Evolutionary conservation across 2,888 invertebrate species (phyloP), one percentile per base, ranked within the genome.

Genomic region (Cyaniris semiargus): DNA sequence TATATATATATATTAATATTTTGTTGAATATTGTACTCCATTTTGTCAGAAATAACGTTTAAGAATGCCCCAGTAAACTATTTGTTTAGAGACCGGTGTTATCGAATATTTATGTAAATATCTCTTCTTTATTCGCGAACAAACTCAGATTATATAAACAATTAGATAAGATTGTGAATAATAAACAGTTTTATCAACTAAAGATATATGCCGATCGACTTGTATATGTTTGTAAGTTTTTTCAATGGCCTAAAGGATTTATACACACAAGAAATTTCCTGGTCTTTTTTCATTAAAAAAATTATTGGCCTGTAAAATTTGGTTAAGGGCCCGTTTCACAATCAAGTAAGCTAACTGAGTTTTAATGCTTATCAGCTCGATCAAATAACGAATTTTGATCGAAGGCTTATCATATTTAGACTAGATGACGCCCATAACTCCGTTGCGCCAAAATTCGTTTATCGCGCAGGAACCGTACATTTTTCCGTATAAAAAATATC

Each of bases 51-150:
- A 72, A 72, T 72, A 38, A 48, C 21, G 48, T 72, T 66, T 5
- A 7, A 48, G 48, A 53, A 23, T 53, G 74, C 6, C 74, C 74
- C 74, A 74, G 48, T 74, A 53, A 74, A 74, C 74, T 74, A 74
- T 74, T 53, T 53, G 53, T 15, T n/a, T 27, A 13, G 27, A 53
- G 53, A 74, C 74, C 53, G 53, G 53, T 60, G 76, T 79, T 79
- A 79, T 79, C 79, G 44, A 3, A 21, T 72, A 70, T 72, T 74
- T 75, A 10, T 79, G 78, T 78, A 71, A 76, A 77, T 77, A 77
- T 70, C 75, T 79, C 81, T 80, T 79, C 77, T 80, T 82, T 81
- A 81, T 81, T 82, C 78, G 79, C 80, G 78, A 78, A 80, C 77
- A 81, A 71, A 78, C 77, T 79, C 78, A 81, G 79, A 79, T 77